Evolutionary conservation across 2,797 vertebrate species (phyloP).

Genomic region (Morelia viridis): DNA sequence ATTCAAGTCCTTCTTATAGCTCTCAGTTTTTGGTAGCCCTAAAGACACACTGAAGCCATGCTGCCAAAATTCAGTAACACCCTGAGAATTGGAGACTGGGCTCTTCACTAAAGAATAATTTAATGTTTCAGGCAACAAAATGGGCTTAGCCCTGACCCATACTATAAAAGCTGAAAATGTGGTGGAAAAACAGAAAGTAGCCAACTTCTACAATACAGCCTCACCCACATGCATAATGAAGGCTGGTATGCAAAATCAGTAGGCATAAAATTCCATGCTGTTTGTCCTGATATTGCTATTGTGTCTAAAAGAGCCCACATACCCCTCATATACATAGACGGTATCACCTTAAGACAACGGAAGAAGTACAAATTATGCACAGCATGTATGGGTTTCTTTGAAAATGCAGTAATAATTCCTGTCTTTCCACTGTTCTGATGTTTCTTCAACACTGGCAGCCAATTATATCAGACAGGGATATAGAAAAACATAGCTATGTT

Average conservation of each 20-base stretch:
- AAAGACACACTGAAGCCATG: background rate
- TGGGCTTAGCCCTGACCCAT: background rate
- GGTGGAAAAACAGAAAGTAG: background rate
- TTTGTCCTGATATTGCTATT: background rate
- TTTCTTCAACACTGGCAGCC: background rate
- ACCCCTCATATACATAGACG: background rate
- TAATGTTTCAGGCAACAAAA: background rate
- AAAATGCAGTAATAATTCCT: background rate
- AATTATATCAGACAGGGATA: background rate
- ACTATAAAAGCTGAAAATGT: background rate
- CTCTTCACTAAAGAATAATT: background rate
- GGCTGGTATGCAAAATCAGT: background rate
- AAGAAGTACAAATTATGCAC: background rate
- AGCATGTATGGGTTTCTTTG: background rate
- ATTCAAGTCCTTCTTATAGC: background rate
- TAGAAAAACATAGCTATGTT: background rate
- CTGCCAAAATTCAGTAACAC: background rate
- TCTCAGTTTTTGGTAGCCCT: background rate
- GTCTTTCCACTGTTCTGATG: background rate
- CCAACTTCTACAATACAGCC: background rate
- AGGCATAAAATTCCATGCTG: background rate
- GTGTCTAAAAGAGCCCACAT: background rate
- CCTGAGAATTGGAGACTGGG: background rate
- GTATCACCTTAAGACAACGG: background rate
- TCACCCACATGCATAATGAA: background rate